Evolutionary conservation across 1,140 invertebrate genomes (phyloP), one percentile per base, ranked within the genome.

Genomic region (Dinoponera quadriceps): DNA sequence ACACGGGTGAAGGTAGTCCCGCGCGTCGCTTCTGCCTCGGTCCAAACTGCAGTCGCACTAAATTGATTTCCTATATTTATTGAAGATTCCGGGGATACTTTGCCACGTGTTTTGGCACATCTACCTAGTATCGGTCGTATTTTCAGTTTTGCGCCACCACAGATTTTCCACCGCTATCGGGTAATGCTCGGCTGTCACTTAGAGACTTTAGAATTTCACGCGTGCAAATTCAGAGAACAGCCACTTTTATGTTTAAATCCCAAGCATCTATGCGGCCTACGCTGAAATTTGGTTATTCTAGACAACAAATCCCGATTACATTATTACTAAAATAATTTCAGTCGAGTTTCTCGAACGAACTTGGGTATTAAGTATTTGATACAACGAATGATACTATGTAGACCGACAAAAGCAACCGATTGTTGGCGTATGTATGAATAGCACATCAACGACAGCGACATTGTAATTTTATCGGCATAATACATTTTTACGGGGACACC

Each of bases 401-500:
- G 29, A 33, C 16, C 51, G n/a, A 54, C 1, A 25, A 14, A 44
- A 57, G 44, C 55, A 33, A 68, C 18, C 2, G 16, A 57, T 29
- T 80, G 22, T 7, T 18, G 2, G 2, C 38, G 20, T 5, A 27
- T 22, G 18, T 14, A 29, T 16, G 3, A 1, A 29, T 48, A 22
- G 18, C 7, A 27, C 9, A 9, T 54, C 9, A 25, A 9, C 18
- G 27, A 4, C 13, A 5, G 20, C 22, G n/a, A 59, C 18, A 55
- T 14, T 5, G 13, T 9, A 25, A 55, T 71, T 84, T n/a, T 55
- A 48, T 63, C 14, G 48, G 7, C 4, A 9, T 60, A 11, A 65
- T 60, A 60, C 16, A 68, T 49, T 83, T 81, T 81, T 77, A 74
- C 22, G 13, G 20, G 48, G 59, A 85, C 86, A 88, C 83, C 86